These are phyloP conservation scores for Ctenodactylus gundi DNA, from an alignment of 2,113 vertebrate species.

Conservation along the genomic window DNA sequence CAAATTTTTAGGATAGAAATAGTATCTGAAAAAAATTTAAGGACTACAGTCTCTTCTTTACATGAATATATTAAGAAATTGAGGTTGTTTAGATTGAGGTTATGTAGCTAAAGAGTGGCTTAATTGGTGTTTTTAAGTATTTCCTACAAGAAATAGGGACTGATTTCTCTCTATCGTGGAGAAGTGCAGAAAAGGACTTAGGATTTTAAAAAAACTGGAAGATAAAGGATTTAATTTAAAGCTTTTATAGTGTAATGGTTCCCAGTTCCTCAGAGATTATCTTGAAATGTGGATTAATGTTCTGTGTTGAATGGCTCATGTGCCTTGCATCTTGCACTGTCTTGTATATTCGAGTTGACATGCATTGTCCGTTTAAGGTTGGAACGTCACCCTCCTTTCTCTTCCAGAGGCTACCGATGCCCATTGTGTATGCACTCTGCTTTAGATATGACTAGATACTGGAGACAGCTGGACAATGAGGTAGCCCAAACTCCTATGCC, in stretches of 20 bases:
- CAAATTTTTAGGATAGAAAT: constrained; percentile 57
- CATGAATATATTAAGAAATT: not conserved
- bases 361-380: not conserved
- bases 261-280: not conserved
- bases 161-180: constrained; percentile 23
- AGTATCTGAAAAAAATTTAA: constrained; percentile 10
- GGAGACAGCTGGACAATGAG: constrained; percentile 92
- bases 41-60: not conserved
- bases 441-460: constrained; percentile 89
- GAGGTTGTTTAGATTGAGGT: constrained; percentile 23
- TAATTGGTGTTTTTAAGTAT: not conserved
- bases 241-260: not conserved
- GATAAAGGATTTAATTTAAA: constrained; percentile 7
- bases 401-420: constrained; percentile 91
- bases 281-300: not conserved
- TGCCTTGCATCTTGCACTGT: not conserved
- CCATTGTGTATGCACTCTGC: constrained; percentile 96
- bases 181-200: not conserved
- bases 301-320: not conserved
- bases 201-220: not conserved
- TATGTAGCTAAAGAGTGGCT: not conserved
- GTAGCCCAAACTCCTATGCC: constrained; percentile 95
- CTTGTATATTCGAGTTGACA: not conserved
- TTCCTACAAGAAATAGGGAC: not conserved
- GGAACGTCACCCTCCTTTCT: not conserved